A percentile compares a stretch with the other conserved stretches of the same genome.
phyloP scores from a whole-genome alignment of 2,113 vertebrate species.

The Alethe castanea region DNA sequence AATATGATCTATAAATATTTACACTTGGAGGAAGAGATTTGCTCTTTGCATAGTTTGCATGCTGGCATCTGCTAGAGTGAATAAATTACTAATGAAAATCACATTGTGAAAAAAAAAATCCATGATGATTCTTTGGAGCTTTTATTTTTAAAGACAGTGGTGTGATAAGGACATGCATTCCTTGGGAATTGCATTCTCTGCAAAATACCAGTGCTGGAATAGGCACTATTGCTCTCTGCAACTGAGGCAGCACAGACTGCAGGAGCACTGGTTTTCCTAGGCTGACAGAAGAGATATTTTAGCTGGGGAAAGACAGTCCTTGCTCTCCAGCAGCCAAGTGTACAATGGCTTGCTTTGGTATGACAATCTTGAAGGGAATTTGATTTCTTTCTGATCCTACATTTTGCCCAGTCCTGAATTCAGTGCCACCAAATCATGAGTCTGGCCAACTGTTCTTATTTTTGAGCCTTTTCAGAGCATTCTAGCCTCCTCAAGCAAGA shows the following conservation, averaged over 20 bases:
- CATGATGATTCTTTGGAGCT: background rate
- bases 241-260: background rate
- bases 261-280: background rate
- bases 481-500: background rate
- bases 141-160: background rate
- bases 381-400: background rate
- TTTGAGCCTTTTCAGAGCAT: background rate
- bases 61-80: slow-evolving; percentile 43
- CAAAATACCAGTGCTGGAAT: background rate
- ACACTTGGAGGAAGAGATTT: slow-evolving; percentile 30
- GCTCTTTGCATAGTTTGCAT: slow-evolving; percentile 14
- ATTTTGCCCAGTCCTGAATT: background rate
- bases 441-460: background rate
- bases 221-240: background rate
- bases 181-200: background rate
- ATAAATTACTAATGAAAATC: slow-evolving; percentile 29
- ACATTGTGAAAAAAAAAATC: background rate
- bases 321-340: background rate
- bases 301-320: background rate
- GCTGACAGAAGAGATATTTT: background rate
- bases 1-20: slow-evolving; percentile 57
- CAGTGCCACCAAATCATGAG: background rate
- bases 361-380: background rate
- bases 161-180: background rate
- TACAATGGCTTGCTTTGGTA: background rate